Evolutionary conservation across 2,888 invertebrate genomes (phyloP), one percentile per base, ranked within the genome.

Genomic region (Drosophila incognita): DNA sequence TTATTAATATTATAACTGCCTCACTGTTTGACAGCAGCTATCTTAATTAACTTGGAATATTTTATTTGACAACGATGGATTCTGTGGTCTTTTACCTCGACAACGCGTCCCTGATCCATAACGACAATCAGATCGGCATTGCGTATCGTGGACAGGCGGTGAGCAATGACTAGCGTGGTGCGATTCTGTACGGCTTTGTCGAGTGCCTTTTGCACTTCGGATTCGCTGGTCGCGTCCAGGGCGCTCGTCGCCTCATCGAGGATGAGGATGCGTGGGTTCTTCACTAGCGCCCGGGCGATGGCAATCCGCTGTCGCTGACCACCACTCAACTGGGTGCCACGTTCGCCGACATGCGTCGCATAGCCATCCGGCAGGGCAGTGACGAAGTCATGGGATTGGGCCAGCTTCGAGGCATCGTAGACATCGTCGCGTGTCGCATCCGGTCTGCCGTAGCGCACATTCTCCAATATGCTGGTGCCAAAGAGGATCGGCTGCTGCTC

Each of bases 161-260:
- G 99, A 4, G 99, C 99, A 81, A 99, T 99, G 1, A 99, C 96
- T n/a, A 99, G 93, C 0, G 98, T 98, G 0, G 99, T 99, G 68
- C 98, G 94, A 2, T 98, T 97, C 86, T 95, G 95, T 8, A 96
- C 95, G 0, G 97, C 98, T 13, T 95, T 95, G 89, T 99, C 98
- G 56, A 99, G 92, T 0, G 99, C 98, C 49, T 95, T 95, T 90
- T 98, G 98, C 0, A 99, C 98, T 35, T 97, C 94, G 86, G 97
- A 95, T 93, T 99, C 99, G 59, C 98, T 98, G 80, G 98, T 97
- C 0, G 98, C 96, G 94, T 99, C 99, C 77, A 99, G 93, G 1
- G 99, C 98, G 94, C 98, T 98, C 1, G 99, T 99, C 18, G 99
- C 99, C 94, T 99, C 99, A 92, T 99, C 99, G 68, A 99, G 93